These are phyloP conservation scores for Lochmaea capreae DNA, from an alignment of 2,888 invertebrate genomes.

Conservation along the genomic window DNA sequence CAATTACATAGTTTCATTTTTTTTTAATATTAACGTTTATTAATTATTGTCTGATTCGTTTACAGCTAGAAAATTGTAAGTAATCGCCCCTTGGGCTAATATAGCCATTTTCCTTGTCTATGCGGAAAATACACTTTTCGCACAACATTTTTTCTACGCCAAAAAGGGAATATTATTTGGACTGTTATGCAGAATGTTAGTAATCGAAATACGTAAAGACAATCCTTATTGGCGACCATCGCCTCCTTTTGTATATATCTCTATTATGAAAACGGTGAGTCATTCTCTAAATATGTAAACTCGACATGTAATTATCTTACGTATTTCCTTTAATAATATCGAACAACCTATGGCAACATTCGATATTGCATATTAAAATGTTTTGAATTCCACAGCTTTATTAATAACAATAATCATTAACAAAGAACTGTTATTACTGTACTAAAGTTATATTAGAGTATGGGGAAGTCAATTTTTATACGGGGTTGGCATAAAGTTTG, in stretches of 20 bases:
- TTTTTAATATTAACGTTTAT: background rate
- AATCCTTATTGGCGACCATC: background rate
- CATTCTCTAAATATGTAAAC: constrained; percentile 8
- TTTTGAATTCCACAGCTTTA: background rate
- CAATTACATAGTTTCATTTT: background rate
- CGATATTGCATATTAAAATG: constrained; percentile 14
- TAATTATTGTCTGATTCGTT: background rate
- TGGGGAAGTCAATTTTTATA: no score
- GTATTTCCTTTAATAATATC: constrained; percentile 16
- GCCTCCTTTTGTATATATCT: background rate
- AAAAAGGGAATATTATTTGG: no score
- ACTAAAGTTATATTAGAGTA: background rate
- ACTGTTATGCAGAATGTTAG: no score
- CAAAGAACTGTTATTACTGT: background rate
- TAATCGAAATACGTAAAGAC: background rate
- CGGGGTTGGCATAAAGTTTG: no score
- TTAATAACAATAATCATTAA: background rate
- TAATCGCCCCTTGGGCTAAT: no score
- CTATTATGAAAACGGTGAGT: constrained; percentile 10
- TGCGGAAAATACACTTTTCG: no score
- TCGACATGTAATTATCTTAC: constrained; percentile 8
- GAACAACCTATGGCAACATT: background rate
- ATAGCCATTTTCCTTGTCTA: no score
- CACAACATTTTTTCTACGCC: no score
- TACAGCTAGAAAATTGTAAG: background rate